phyloP scores from a whole-genome alignment of 2,113 vertebrate species.

The Crotalus helleri region DNA sequence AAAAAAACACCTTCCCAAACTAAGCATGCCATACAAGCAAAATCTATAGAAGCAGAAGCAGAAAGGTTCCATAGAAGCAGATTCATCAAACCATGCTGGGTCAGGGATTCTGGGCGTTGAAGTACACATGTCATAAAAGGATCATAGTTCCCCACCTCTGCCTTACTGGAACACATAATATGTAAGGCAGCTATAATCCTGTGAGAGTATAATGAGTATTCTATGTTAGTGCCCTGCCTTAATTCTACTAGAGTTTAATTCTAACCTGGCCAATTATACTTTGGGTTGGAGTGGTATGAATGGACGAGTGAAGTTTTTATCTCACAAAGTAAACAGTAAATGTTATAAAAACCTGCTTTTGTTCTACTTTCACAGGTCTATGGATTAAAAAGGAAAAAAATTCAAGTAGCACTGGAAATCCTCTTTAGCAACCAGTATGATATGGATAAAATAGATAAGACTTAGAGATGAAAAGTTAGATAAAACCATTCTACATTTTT shows the following conservation, averaged over 20 bases:
- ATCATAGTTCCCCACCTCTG: neutral
- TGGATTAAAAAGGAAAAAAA: neutral
- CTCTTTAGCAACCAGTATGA: neutral
- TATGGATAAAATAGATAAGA: neutral
- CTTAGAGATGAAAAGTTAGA: neutral
- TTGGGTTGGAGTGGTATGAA: neutral
- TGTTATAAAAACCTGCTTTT: neutral
- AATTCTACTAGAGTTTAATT: neutral
- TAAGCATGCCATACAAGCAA: neutral
- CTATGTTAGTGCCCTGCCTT: neutral
- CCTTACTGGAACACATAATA: neutral
- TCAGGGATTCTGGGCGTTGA: neutral
- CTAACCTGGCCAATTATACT: neutral
- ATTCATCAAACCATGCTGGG: neutral
- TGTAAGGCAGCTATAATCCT: neutral
- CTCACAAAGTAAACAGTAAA: neutral
- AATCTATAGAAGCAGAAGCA: no score
- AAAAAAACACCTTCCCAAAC: neutral
- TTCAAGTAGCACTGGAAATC: neutral
- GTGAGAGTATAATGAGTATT: neutral
- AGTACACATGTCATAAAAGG: neutral
- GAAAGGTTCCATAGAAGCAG: no score
- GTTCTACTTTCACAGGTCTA: neutral
- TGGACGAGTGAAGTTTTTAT: neutral
- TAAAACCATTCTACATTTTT: neutral